phyloP scores from a whole-genome alignment of 2,113 vertebrate species.

The Esox niger region DNA sequence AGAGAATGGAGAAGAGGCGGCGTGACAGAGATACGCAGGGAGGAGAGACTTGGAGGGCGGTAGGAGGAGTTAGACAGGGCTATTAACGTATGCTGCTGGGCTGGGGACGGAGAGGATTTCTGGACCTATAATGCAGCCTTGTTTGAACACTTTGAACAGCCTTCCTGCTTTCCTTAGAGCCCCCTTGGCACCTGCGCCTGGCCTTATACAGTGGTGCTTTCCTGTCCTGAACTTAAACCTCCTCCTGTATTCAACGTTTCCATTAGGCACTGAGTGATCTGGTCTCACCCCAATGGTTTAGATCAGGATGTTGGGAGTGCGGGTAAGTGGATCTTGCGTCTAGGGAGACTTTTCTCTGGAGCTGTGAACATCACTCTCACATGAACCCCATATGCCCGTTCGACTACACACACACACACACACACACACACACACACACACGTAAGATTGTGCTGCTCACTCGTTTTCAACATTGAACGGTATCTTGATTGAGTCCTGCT shows the following conservation, averaged over 20 bases:
- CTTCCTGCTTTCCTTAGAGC: conserved; percentile 24
- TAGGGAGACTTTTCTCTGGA: conserved; percentile 3
- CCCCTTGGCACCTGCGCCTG: conserved; percentile 36
- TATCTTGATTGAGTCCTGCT: conserved; percentile 14
- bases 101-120: conserved; percentile 6
- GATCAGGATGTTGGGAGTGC: conserved; percentile 11
- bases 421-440: conserved; percentile 39
- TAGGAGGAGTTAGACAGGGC: no score
- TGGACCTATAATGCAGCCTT: background rate
- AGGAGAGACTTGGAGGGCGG: no score
- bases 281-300: background rate
- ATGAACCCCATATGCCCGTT: conserved; percentile 22
- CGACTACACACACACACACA: conserved; percentile 28
- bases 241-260: conserved; percentile 1
- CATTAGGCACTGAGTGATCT: conserved; percentile 1
- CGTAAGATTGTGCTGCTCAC: conserved; percentile 38
- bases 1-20: background rate
- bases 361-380: conserved; percentile 12
- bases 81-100: background rate
- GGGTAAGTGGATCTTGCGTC: conserved; percentile 1
- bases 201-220: conserved; percentile 59
- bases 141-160: conserved; percentile 11
- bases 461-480: conserved; percentile 33
- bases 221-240: conserved; percentile 29
- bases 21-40: background rate